Percentiles rank a stretch among this genome's conserved stretches.
Evolutionary conservation across 2,113 vertebrate genomes (phyloP).

Genomic region (Corythornis madagascariensis): DNA sequence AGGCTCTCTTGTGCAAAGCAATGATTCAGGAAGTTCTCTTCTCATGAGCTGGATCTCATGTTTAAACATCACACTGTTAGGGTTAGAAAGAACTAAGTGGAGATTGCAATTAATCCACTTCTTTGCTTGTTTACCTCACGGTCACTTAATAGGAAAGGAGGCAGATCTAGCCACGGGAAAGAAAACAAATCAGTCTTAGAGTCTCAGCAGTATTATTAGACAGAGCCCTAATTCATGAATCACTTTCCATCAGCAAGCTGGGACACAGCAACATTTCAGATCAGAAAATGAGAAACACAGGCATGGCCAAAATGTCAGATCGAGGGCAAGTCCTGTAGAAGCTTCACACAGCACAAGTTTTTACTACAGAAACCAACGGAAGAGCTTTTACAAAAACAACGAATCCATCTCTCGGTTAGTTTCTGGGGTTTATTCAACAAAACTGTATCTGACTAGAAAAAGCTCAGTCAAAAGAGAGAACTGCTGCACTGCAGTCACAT

Average conservation of each 20-base stretch:
- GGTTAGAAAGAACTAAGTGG: not conserved
- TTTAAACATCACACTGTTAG: not conserved
- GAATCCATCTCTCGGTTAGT: accelerated
- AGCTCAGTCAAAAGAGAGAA: not conserved
- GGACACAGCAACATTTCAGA: not conserved
- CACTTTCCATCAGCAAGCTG: not conserved
- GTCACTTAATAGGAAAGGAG: not conserved
- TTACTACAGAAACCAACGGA: not conserved
- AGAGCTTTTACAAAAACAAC: not conserved
- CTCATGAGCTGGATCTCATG: not conserved
- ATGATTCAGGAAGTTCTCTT: not conserved
- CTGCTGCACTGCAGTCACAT: not conserved
- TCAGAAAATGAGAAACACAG: not conserved
- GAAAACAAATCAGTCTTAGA: not conserved
- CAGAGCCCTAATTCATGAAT: not conserved
- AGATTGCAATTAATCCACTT: not conserved
- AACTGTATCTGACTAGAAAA: not conserved
- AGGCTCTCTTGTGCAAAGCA: not conserved
- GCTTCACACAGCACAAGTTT: not conserved
- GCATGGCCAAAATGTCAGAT: accelerated
- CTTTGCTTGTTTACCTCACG: not conserved
- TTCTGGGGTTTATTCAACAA: not conserved
- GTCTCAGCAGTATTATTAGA: not conserved
- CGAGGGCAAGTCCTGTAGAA: not conserved
- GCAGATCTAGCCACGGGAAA: not conserved